Base-by-base conservation (phyloP, 2,113 vertebrate genomes). In the Glaucidium brasilianum region DNA sequence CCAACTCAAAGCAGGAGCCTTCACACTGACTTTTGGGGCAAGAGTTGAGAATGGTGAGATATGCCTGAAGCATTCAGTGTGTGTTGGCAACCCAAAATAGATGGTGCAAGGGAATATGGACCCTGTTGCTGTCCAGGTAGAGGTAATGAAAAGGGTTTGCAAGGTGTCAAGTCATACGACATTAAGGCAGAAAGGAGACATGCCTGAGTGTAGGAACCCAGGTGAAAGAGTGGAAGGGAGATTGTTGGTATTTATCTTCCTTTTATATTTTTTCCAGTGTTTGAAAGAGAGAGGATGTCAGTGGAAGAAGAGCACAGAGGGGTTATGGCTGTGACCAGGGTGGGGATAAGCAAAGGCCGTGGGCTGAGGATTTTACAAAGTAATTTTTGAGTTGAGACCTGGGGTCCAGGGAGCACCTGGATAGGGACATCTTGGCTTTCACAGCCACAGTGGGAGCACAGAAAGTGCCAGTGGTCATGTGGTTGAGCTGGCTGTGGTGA, bases 11-110 rank as follows among this genome's bases (percentile, higher is more conserved):
- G 91, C 85, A 88, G 60, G 60, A 96, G 90, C 55, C 73, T 97
- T 97, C 89, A 87, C 81, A 76, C 66, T 89, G 86, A 78, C 92
- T 94, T 94, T 78, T 87, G 84, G 94, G 91, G 86, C 89, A 94
- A 96, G 81, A 95, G 95, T 53, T 95, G 80, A 78, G 91, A 77
- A 72, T 3, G 16, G 84, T 87, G 86, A 82, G 86, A 79, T 79
- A 55, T 72, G 23, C 22, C 72, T 89, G 69, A 72, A 92, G 53
- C 16, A 60, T 66, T 85, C 55, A 29, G 26, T 53, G 37, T 93
- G 27, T 72, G 69, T 58, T 91, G 69, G 55, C 62, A 87, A 88
- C 74, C 34, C 32, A 73, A 92, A 97, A 92, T 90, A 96, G 95
- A 82, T 59, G 81, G 47, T 96, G 62, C 55, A 95, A 76, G 35